A percentile compares a stretch with the other conserved stretches of the same genome.
Evolutionary conservation across 2,113 vertebrate genomes (phyloP).

Genomic region (Chionodraco myersi): DNA sequence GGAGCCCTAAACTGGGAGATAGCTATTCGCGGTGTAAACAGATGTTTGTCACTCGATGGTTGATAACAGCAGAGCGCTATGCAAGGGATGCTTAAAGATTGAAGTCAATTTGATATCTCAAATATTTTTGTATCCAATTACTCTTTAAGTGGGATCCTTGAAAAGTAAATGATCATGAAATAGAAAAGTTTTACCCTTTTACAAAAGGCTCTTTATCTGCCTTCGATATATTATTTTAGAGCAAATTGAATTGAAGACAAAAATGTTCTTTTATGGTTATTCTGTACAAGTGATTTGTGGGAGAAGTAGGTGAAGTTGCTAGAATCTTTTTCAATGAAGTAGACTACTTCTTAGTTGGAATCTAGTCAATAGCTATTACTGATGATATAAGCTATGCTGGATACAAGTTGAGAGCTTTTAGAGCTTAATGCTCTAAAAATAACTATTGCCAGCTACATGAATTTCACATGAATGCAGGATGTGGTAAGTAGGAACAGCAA

Average conservation of each 20-base stretch:
- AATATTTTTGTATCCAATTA: not conserved
- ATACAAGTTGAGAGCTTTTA: not conserved
- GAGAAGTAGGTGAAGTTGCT: not conserved
- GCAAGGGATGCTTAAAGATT: not conserved
- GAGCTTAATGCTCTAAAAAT: constrained; percentile 36
- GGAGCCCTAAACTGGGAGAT: constrained; percentile 27
- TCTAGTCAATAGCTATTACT: too few relatives aligned
- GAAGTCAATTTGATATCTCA: not conserved
- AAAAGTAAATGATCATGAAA: too few relatives aligned
- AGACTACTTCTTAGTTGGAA: not conserved
- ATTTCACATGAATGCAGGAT: constrained; percentile 28
- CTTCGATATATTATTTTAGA: too few relatives aligned
- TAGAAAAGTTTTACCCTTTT: not conserved
- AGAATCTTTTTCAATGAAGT: not conserved
- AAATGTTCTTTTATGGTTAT: too few relatives aligned
- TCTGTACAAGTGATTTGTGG: not conserved
- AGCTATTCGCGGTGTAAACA: not conserved
- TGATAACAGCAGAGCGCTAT: not conserved
- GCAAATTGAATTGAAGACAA: too few relatives aligned
- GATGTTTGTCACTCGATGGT: not conserved
- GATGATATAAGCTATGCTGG: not conserved
- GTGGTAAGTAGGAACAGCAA: not conserved
- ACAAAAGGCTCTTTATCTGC: too few relatives aligned
- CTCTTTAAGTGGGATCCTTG: too few relatives aligned
- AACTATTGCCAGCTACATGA: constrained; percentile 11